A percentile compares a stretch with the other conserved stretches of the same genome.
Conservation (phyloP, 2,797 vertebrate species). For the Spinibarbus caldwelli region DNA sequence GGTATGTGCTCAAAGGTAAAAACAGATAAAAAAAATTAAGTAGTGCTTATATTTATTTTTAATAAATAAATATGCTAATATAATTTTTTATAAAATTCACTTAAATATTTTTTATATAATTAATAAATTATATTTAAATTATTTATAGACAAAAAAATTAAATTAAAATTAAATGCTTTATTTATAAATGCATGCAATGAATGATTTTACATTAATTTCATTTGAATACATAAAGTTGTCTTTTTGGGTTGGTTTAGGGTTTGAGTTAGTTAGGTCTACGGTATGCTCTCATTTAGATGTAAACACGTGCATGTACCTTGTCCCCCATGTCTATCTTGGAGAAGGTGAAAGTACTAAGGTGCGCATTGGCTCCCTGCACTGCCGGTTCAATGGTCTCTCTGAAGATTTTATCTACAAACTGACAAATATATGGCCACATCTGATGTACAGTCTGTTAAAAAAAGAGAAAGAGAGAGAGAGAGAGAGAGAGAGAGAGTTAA, state of each 20-base stretch:
- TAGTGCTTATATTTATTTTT: not conserved
- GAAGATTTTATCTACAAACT: slow-evolving; percentile 96
- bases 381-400: slow-evolving; percentile 95
- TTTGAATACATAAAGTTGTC: not conserved
- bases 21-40: not conserved
- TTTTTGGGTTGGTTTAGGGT: not conserved
- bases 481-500: slow-evolving; percentile 29
- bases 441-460: slow-evolving; percentile 90
- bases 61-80: not conserved
- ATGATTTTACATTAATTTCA: not conserved
- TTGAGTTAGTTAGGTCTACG: not conserved
- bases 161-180: not conserved
- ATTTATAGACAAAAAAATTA: not conserved
- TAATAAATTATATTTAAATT: not conserved
- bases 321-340: slow-evolving; percentile 93
- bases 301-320: slow-evolving; percentile 79
- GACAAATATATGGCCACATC: slow-evolving; percentile 98
- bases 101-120: not conserved
- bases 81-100: not conserved
- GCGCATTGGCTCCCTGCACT: slow-evolving; percentile 86
- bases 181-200: not conserved
- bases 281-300: not conserved
- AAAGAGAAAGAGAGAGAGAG: not conserved
- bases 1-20: not conserved
- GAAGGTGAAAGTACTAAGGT: slow-evolving; percentile 93